Evolutionary conservation across 2,888 invertebrate genomes (phyloP).

Genomic region (Psococerastis gibbosa): DNA sequence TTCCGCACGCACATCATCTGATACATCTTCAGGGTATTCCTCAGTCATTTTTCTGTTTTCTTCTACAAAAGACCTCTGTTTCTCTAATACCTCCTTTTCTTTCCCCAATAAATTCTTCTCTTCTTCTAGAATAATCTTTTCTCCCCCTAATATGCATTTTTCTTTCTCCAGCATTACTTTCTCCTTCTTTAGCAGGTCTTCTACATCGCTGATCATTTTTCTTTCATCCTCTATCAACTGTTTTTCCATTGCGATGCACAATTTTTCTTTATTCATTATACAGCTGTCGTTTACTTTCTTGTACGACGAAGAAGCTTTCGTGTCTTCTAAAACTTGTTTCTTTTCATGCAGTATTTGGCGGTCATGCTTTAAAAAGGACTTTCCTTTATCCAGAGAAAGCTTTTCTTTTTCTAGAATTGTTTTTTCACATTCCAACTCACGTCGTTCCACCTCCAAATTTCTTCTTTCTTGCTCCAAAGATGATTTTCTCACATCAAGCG

Average conservation of each 20-base stretch:
- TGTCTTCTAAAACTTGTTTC: background rate
- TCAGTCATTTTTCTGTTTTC: background rate
- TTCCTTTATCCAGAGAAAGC: background rate
- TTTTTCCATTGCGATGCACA: constrained; percentile 5
- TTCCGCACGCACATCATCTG: background rate
- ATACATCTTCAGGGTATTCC: background rate
- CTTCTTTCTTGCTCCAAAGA: background rate
- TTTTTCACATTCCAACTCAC: background rate
- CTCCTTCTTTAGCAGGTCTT: background rate
- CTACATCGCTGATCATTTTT: background rate
- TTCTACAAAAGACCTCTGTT: background rate
- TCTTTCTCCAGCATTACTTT: constrained; percentile 2
- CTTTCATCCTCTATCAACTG: constrained; percentile 3
- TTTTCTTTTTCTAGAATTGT: constrained; percentile 1
- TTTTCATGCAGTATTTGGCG: background rate
- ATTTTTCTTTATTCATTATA: background rate
- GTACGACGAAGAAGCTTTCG: background rate
- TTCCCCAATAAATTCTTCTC: background rate
- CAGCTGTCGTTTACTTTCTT: background rate
- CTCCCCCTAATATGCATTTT: background rate
- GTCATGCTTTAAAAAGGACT: background rate
- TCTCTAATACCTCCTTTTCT: background rate
- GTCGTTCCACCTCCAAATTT: background rate
- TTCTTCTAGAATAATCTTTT: constrained; percentile 6
- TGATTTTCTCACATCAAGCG: background rate